These are phyloP conservation scores for Anoura caudifer DNA, from an alignment of 2,113 vertebrate genomes.

Conservation along the genomic window DNA sequence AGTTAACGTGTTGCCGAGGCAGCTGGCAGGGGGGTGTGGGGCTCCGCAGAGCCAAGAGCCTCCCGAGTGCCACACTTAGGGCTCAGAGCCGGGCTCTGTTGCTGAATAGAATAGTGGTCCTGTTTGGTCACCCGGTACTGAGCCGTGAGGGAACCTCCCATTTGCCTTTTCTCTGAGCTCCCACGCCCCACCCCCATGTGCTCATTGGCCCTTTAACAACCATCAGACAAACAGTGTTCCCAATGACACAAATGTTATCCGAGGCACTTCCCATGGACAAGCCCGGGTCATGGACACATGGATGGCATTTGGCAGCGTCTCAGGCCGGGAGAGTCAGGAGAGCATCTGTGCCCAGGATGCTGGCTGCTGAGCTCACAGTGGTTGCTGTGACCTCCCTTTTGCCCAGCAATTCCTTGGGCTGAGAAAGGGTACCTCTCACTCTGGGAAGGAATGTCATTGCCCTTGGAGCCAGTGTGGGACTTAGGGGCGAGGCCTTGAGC, in stretches of 20 bases:
- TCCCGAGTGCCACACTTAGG: neutral
- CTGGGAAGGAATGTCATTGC: neutral
- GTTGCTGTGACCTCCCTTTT: neutral
- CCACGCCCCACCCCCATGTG: fast-evolving
- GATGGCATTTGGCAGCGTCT: neutral
- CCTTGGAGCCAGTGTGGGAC: neutral
- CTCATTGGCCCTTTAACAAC: neutral
- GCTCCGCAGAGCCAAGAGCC: neutral
- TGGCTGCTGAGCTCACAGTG: neutral
- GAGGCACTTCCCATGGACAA: neutral
- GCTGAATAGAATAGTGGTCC: neutral
- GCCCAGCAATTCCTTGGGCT: neutral
- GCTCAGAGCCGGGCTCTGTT: neutral
- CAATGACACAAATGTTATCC: neutral
- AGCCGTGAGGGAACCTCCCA: neutral
- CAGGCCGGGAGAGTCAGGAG: neutral
- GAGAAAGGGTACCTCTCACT: neutral
- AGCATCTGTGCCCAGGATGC: neutral
- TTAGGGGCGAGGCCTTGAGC: neutral
- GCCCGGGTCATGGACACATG: fast-evolving
- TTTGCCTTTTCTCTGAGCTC: conserved; percentile 25
- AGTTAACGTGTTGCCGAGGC: neutral
- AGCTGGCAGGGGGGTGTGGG: fast-evolving
- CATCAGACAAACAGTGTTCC: neutral
- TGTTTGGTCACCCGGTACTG: neutral